Conservation (phyloP, 1,140 invertebrate species). For the Drosophila yakuba region DNA sequence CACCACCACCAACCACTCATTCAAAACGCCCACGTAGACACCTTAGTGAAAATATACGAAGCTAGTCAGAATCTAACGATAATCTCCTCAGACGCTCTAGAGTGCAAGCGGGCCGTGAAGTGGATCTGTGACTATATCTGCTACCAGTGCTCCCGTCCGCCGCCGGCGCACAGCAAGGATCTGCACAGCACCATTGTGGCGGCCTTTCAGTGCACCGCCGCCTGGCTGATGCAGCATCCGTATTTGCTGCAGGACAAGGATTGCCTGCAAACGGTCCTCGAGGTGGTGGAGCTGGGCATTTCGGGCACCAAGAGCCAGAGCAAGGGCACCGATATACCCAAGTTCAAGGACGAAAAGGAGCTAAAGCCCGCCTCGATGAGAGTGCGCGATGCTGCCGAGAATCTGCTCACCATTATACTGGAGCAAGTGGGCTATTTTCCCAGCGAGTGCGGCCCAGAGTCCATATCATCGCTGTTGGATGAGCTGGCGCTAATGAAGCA, state of each 20-base stretch:
- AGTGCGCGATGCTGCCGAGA: constrained; percentile 97
- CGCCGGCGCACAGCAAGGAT: constrained; percentile 98
- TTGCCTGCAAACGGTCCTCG: constrained; percentile 95
- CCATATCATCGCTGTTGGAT: constrained; percentile 93
- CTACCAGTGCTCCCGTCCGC: constrained; percentile 97
- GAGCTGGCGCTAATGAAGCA: constrained; percentile 93
- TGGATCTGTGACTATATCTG: constrained; percentile 99
- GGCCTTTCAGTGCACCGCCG: constrained; percentile 95
- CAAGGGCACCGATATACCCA: constrained; percentile 94
- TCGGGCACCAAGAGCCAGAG: constrained; percentile 96
- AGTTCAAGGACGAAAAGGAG: constrained; percentile 98
- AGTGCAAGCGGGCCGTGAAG: constrained; percentile 97
- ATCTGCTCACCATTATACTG: constrained; percentile 94
- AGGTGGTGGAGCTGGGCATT: constrained; percentile 98
- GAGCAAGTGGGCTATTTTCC: constrained; percentile 96
- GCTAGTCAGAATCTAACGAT: constrained; percentile 84
- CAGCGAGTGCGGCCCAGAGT: constrained; percentile 92
- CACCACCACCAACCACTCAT: constrained; percentile 7
- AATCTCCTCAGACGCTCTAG: constrained; percentile 89
- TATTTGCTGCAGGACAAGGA: constrained; percentile 95
- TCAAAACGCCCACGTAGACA: constrained; percentile 56
- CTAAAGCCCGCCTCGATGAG: constrained; percentile 97
- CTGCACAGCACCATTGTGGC: constrained; percentile 99
- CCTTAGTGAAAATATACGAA: constrained; percentile 84
- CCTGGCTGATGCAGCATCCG: constrained; percentile 96